Evolutionary conservation across 2,797 vertebrate species (phyloP).

Genomic region (Tympanoctomys barrerae): DNA sequence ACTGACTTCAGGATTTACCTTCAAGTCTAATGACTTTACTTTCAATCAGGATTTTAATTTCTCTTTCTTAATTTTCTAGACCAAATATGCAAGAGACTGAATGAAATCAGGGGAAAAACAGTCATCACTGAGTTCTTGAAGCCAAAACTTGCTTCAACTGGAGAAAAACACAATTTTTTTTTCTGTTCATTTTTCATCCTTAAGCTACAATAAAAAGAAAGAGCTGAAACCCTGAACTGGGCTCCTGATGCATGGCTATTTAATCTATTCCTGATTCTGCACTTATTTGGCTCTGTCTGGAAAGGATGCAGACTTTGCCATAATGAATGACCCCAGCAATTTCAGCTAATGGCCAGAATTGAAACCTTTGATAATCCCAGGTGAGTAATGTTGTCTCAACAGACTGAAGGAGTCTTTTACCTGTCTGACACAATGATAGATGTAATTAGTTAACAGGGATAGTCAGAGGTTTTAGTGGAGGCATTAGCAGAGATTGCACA

Average conservation of each 20-base stretch:
- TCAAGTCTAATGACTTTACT: conserved; percentile 4
- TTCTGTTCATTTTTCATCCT: conserved; percentile 59
- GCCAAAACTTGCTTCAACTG: neutral
- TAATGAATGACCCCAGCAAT: conserved; percentile 86
- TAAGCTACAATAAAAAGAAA: conserved; percentile 44
- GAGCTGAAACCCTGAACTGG: neutral
- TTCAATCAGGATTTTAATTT: neutral
- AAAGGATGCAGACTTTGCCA: conserved; percentile 79
- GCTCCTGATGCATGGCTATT: conserved; percentile 47
- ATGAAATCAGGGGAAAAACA: neutral
- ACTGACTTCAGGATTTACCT: neutral
- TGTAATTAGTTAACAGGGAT: conserved; percentile 84
- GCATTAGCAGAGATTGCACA: conserved; percentile 87
- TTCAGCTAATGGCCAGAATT: conserved; percentile 86
- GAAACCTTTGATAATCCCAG: conserved; percentile 85
- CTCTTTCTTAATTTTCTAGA: neutral
- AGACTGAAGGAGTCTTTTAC: conserved; percentile 87
- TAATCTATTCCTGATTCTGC: conserved; percentile 83
- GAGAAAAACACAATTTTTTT: conserved; percentile 32
- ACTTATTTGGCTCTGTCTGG: conserved; percentile 78
- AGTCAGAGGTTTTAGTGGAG: conserved; percentile 86
- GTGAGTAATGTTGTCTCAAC: conserved; percentile 88
- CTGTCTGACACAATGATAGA: conserved; percentile 87
- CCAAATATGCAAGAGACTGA: neutral
- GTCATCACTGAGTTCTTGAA: neutral